These are phyloP conservation scores for Ormyrus pomaceus DNA, from an alignment of 2,888 invertebrate species.

Conservation along the genomic window DNA sequence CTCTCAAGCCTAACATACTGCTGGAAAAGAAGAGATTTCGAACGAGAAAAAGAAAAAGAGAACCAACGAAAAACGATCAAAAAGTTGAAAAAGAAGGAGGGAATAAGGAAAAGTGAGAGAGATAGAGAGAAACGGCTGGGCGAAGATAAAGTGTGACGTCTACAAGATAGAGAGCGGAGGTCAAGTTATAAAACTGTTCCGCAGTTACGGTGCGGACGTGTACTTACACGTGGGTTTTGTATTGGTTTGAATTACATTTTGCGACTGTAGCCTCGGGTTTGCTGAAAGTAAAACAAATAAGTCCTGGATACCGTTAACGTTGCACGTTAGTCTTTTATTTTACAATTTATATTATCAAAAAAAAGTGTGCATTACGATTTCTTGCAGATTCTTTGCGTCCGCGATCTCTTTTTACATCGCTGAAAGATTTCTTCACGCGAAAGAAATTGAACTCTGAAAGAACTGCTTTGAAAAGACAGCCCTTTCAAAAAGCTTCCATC, in stretches of 20 bases:
- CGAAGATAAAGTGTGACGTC: slow-evolving; percentile 51
- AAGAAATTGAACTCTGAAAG: no score
- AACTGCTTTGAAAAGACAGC: no score
- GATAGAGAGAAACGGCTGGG: slow-evolving; percentile 4
- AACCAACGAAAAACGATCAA: slow-evolving; percentile 2
- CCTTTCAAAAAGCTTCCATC: no score
- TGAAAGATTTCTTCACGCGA: no score
- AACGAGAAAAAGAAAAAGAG: neutral
- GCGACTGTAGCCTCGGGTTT: slow-evolving; percentile 30
- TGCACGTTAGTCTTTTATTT: no score
- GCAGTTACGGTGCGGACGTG: slow-evolving; percentile 28
- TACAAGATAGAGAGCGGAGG: slow-evolving; percentile 42
- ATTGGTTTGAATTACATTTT: slow-evolving; percentile 31
- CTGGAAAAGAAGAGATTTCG: slow-evolving; percentile 25
- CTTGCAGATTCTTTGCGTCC: no score
- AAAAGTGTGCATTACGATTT: no score
- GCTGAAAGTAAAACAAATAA: slow-evolving; percentile 32
- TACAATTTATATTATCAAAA: no score
- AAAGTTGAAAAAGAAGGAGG: slow-evolving; percentile 6
- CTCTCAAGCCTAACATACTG: slow-evolving; percentile 11
- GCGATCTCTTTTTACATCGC: no score
- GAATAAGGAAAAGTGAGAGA: slow-evolving; percentile 11
- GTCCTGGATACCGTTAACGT: no score
- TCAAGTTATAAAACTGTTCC: slow-evolving; percentile 52
- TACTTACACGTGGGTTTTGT: slow-evolving; percentile 23